These are phyloP conservation scores for Siniperca chuatsi DNA, from an alignment of 2,113 vertebrate genomes.

Conservation along the genomic window DNA sequence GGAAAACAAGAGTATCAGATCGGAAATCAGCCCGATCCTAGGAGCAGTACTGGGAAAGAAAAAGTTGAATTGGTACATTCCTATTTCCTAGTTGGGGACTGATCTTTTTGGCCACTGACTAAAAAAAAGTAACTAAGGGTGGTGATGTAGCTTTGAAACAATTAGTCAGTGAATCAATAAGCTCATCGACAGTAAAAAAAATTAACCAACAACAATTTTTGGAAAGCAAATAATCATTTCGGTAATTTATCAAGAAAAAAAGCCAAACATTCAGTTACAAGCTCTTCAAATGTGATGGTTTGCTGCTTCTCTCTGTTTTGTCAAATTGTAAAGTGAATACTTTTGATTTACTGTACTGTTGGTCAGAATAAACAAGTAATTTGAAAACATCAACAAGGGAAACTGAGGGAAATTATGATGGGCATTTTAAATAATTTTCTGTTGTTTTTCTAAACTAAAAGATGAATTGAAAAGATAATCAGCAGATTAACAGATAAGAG, in stretches of 20 bases:
- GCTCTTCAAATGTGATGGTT: background rate
- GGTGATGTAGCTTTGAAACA: background rate
- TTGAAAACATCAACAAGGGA: background rate
- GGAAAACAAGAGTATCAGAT: background rate
- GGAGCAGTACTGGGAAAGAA: background rate
- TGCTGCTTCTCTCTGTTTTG: background rate
- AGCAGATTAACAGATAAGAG: background rate
- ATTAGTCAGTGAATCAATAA: background rate
- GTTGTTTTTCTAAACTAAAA: background rate
- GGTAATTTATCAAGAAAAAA: background rate
- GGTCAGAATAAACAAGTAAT: background rate
- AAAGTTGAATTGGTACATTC: background rate
- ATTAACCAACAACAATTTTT: background rate
- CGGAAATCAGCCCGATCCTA: background rate
- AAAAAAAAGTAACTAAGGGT: background rate
- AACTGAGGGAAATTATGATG: background rate
- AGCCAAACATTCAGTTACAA: background rate
- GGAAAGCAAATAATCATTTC: background rate
- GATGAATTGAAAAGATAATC: background rate
- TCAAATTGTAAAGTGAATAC: background rate
- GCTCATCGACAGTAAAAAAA: background rate
- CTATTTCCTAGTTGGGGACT: background rate
- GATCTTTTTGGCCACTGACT: background rate
- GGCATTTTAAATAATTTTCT: background rate
- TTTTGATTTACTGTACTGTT: background rate